Percentiles rank a stretch among this genome's conserved stretches.
Conservation (phyloP, 2,888 invertebrate genomes). For the Nysson spinosus region DNA sequence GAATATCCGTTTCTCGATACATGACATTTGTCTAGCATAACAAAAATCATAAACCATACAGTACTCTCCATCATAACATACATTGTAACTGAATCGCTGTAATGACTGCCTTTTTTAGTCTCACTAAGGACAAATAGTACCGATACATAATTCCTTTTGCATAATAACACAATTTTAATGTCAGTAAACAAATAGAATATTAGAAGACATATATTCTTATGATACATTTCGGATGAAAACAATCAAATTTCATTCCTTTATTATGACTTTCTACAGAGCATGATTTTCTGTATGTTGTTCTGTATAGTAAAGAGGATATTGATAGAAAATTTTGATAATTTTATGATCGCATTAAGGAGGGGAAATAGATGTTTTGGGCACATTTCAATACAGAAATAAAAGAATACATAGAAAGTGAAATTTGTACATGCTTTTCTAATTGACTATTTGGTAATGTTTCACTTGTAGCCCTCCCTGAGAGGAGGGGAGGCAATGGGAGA, state of each 20-base stretch:
- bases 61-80: constrained; percentile 21
- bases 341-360: constrained; percentile 8
- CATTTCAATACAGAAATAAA: constrained; percentile 56
- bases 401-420: constrained; percentile 48
- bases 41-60: constrained; percentile 16
- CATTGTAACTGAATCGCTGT: constrained; percentile 14
- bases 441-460: constrained; percentile 77
- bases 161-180: too few species aligned
- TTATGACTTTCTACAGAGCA: constrained; percentile 4
- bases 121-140: constrained; percentile 2
- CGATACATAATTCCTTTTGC: too few species aligned
- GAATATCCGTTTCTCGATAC: constrained; percentile 49
- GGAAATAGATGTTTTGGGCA: constrained; percentile 45
- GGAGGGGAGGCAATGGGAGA: constrained; percentile 73
- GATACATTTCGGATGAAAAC: neutral
- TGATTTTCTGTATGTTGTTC: constrained; percentile 1
- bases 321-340: neutral
- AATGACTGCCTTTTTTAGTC: constrained; percentile 12
- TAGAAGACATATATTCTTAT: constrained; percentile 3
- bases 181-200: too few species aligned
- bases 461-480: constrained; percentile 77
- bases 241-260: neutral
- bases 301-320: neutral
- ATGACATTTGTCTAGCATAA: constrained; percentile 28
- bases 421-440: constrained; percentile 70